Conservation (phyloP, 2,888 invertebrate genomes). For the Homarus gammarus region DNA sequence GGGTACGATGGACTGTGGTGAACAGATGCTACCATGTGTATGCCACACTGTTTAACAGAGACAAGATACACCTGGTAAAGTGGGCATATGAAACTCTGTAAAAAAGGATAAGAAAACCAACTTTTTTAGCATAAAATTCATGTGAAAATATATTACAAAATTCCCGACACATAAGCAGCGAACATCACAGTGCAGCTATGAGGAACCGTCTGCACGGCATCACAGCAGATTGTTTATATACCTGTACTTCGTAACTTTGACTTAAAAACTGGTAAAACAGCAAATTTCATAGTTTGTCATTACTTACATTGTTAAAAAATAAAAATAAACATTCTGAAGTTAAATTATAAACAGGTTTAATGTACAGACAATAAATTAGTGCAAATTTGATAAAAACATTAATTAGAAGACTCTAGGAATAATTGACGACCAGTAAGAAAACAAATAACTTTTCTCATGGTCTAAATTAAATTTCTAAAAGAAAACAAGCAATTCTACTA, state of each 20-base stretch:
- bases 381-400: not conserved
- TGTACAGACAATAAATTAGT: not conserved
- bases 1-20: too few relatives aligned
- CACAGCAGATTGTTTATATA: not conserved
- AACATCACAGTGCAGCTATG: constrained; percentile 10
- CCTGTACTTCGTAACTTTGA: constrained; percentile 13
- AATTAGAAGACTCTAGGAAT: not conserved
- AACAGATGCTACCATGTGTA: too few relatives aligned
- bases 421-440: not conserved
- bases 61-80: too few relatives aligned
- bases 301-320: not conserved
- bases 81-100: too few relatives aligned
- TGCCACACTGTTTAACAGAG: too few relatives aligned
- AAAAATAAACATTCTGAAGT: not conserved
- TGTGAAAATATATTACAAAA: constrained; percentile 72
- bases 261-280: not conserved
- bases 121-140: constrained; percentile 55
- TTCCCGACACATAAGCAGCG: constrained; percentile 14
- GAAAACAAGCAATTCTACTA: not conserved
- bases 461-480: not conserved
- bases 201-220: not conserved
- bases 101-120: constrained; percentile 21
- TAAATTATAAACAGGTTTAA: not conserved
- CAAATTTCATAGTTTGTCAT: not conserved
- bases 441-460: not conserved